Base-by-base conservation (phyloP, 2,113 vertebrate species). In the Jacana jacana region DNA sequence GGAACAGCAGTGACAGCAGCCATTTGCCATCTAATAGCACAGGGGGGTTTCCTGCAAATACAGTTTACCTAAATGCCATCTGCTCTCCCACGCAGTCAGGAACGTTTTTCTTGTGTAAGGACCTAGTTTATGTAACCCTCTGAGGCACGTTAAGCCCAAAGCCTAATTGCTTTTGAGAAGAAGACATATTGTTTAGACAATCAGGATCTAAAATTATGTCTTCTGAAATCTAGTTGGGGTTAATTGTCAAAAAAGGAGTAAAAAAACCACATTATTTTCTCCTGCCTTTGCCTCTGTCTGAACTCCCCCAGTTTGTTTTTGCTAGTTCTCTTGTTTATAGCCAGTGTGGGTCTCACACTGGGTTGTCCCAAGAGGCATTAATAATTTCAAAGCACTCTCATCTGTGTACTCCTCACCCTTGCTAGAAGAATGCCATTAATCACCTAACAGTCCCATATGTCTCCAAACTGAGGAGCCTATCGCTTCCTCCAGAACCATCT, bases 21-120 rank as follows among this genome's bases (percentile, higher is more conserved):
- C 83, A 95, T 96, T 97, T 97, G 93, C 89, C 77, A 73, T 86
- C 61, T 82, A 82, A 87, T 61, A 77, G 86, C 83, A 93, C 46
- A 37, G 39, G 19, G 84, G 66, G 27, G 31, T 31, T 83, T 93
- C 69, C 95, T 89, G 88, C 85, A 93, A 93, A 79, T 37, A 31
- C 81, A 92, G 60, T 95, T 95, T 91, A 85, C 95, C 49, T 89
- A 95, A 96, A 75, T 95, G 92, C 81, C 88, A 94, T 96, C 95
- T 96, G 77, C 44, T 96, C 58, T 93, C 87, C 83, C 82, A 93
- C 69, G 14, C 78, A 94, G 72, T 80, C 70, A 54, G 85, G 66
- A 93, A 87, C 52, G 54, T 82, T 95, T 92, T 89, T 91, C 75
- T 91, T 91, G 70, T 35, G 57, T 88, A 69, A 91, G 49, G 66